Percentiles rank a stretch among this genome's conserved stretches.
phyloP scores from a whole-genome alignment of 2,888 invertebrate genomes.

The Fissipunctia ypsillon region DNA sequence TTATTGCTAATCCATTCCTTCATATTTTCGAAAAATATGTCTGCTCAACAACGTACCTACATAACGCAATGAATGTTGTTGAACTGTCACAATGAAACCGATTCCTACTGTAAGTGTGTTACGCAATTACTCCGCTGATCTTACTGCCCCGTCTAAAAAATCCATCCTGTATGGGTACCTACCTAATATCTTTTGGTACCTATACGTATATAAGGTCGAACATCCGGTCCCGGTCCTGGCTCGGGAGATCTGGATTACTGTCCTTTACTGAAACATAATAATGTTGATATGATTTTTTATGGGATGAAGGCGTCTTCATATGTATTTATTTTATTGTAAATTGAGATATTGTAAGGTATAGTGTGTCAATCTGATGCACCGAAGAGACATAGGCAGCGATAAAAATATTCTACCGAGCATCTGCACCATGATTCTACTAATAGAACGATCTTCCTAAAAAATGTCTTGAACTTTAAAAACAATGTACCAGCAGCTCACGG shows the following conservation, averaged over 20 bases:
- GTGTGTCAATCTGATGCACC: neutral
- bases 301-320: neutral
- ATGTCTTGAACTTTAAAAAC: no score
- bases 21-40: no score
- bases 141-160: neutral
- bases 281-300: constrained; percentile 15
- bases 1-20: no score
- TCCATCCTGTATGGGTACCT: neutral
- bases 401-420: neutral
- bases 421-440: neutral
- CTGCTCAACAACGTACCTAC: no score
- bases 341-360: neutral
- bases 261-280: constrained; percentile 19
- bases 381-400: neutral
- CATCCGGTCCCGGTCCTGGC: constrained; percentile 14
- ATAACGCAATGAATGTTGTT: no score
- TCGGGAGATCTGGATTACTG: constrained; percentile 20
- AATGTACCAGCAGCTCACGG: neutral
- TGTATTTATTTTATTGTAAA: neutral
- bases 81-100: no score
- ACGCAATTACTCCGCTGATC: no score
- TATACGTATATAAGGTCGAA: constrained; percentile 11
- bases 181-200: neutral
- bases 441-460: neutral
- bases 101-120: no score